Conservation (phyloP, 1,140 invertebrate genomes). For the Aphelinus atriplicis region DNA sequence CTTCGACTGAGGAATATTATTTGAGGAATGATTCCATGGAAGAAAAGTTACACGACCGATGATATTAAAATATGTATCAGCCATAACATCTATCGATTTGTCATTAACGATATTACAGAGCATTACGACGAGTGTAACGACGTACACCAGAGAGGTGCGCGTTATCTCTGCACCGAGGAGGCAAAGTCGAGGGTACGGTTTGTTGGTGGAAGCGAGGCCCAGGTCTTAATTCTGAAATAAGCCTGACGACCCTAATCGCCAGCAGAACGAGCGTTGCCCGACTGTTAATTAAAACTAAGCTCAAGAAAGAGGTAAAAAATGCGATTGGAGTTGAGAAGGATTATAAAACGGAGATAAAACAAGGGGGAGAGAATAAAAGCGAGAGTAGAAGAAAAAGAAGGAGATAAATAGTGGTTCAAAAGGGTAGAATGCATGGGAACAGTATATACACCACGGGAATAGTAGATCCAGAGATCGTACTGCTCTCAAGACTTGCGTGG, state of each 20-base stretch:
- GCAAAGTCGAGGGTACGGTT: background rate
- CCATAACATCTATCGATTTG: background rate
- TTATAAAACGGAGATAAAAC: background rate
- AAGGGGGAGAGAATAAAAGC: slow-evolving; percentile 13
- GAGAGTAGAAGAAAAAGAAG: slow-evolving; percentile 11
- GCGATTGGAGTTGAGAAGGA: too few species aligned
- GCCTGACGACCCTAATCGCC: slow-evolving; percentile 48
- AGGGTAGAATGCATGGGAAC: too few species aligned
- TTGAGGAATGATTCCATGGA: too few species aligned
- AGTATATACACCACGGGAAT: too few species aligned
- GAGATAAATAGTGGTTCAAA: background rate
- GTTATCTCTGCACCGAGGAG: slow-evolving; percentile 11
- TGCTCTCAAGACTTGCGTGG: too few species aligned
- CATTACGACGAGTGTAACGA: background rate
- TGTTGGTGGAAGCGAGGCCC: too few species aligned
- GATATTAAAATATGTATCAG: too few species aligned
- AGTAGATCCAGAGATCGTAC: too few species aligned
- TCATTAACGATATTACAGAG: background rate
- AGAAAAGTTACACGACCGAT: too few species aligned
- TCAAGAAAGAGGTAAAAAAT: slow-evolving; percentile 42
- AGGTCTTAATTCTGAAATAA: slow-evolving; percentile 41
- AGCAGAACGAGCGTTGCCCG: slow-evolving; percentile 45
- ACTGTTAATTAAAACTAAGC: slow-evolving; percentile 54
- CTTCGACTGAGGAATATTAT: too few species aligned
- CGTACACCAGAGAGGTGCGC: background rate